A percentile compares a stretch with the other conserved stretches of the same genome.
These are phyloP conservation scores for Lacerta bilineata DNA, from an alignment of 2,797 vertebrate species.

Conservation along the genomic window DNA sequence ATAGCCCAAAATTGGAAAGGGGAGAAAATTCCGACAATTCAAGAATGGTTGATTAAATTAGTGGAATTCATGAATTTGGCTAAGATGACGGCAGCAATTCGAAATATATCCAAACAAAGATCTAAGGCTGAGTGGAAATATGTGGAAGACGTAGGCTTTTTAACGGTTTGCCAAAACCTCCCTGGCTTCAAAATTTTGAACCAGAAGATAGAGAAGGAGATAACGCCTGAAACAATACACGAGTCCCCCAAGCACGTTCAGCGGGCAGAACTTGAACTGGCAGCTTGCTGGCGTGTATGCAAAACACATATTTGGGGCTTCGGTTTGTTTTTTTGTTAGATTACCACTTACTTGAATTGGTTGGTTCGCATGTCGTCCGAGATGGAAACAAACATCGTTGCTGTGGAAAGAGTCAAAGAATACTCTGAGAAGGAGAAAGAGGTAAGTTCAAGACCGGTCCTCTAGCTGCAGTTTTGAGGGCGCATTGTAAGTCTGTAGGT, in stretches of 20 bases:
- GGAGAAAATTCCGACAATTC: too few relatives aligned
- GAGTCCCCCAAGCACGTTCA: not conserved
- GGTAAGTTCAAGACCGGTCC: constrained; percentile 72
- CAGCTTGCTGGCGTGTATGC: too few relatives aligned
- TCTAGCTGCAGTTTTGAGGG: too few relatives aligned
- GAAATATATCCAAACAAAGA: too few relatives aligned
- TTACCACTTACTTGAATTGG: constrained; percentile 91
- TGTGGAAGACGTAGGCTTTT: not conserved
- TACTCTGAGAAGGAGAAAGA: constrained; percentile 92
- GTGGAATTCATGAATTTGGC: too few relatives aligned
- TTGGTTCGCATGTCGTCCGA: constrained; percentile 97
- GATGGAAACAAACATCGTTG: constrained; percentile 95
- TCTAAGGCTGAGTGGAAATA: too few relatives aligned
- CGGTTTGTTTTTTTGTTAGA: constrained; percentile 67
- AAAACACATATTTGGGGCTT: not conserved
- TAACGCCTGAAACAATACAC: not conserved
- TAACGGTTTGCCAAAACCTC: not conserved
- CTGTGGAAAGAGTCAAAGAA: constrained; percentile 93
- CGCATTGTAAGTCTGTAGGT: not conserved
- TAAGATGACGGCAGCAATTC: too few relatives aligned
- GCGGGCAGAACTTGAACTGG: not conserved
- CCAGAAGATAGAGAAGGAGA: too few relatives aligned
- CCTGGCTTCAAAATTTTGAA: not conserved
- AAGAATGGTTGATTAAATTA: too few relatives aligned
- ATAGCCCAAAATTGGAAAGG: too few relatives aligned